Evolutionary conservation across 2,797 vertebrate genomes (phyloP).

Genomic region (Darevskia nairensis): DNA sequence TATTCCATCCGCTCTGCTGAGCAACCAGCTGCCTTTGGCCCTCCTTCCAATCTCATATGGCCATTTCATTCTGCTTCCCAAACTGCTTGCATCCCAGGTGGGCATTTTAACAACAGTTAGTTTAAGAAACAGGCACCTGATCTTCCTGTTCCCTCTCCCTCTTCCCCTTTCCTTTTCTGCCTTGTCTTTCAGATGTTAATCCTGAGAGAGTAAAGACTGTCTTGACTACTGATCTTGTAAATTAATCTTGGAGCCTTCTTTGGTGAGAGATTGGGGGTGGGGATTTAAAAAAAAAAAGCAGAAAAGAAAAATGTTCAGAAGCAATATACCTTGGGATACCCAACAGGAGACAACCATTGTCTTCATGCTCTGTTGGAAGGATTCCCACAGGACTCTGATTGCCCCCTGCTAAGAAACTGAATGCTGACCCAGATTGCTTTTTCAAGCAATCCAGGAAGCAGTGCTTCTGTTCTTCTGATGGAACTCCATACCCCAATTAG

Average conservation of each 20-base stretch:
- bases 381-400: too few relatives aligned
- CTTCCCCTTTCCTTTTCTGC: not conserved
- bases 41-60: not conserved
- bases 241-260: not conserved
- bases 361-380: too few relatives aligned
- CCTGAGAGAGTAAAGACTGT: not conserved
- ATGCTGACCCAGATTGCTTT: too few relatives aligned
- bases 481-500: not conserved
- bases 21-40: too few relatives aligned
- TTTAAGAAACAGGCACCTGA: too few relatives aligned
- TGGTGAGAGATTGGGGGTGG: not conserved
- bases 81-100: not conserved
- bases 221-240: not conserved
- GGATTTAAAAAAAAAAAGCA: too few relatives aligned
- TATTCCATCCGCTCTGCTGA: not conserved
- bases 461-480: not conserved
- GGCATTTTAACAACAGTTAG: not conserved
- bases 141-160: too few relatives aligned
- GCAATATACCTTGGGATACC: not conserved
- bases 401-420: too few relatives aligned
- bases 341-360: too few relatives aligned
- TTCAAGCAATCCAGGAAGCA: not conserved
- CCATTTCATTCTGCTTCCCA: not conserved
- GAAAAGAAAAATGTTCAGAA: not conserved
- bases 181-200: not conserved